phyloP scores from a whole-genome alignment of 2,113 vertebrate species.

The Stercorarius parasiticus region DNA sequence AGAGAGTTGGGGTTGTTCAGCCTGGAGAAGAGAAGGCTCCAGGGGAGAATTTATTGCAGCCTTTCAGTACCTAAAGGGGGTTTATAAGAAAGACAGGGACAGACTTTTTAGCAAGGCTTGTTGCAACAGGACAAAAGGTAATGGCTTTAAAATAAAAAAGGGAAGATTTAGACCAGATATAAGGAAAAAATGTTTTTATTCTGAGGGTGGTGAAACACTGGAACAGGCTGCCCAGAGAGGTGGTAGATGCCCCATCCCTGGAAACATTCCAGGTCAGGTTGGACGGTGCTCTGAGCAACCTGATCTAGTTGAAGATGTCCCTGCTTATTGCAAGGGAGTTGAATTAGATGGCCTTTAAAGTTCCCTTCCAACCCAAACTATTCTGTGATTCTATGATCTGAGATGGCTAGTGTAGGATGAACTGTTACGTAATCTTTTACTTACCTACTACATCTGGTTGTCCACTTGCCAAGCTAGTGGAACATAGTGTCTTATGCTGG shows the following conservation, averaged over 20 bases:
- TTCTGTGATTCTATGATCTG: not conserved
- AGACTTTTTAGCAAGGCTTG: not conserved
- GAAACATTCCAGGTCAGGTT: not conserved
- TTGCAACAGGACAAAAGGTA: not conserved
- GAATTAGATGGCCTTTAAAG: not conserved
- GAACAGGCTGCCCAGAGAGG: not conserved
- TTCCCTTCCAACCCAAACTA: not conserved
- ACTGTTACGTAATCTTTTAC: not conserved
- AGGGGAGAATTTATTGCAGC: not conserved
- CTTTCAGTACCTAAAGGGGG: not conserved
- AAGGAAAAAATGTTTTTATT: not conserved
- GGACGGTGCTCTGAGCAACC: not conserved
- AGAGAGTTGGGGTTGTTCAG: not conserved
- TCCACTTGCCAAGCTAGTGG: not conserved
- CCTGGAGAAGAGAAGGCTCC: not conserved
- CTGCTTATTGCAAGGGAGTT: not conserved
- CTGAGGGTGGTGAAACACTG: not conserved
- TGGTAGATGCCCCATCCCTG: not conserved
- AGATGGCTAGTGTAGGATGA: not conserved
- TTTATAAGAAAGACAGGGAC: not conserved
- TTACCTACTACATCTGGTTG: slow-evolving; percentile 9
- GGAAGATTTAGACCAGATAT: not conserved
- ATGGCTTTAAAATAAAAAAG: not conserved
- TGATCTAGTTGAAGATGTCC: not conserved
- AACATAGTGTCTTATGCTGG: not conserved